A percentile compares a stretch with the other conserved stretches of the same genome.
phyloP scores from a whole-genome alignment of 2,797 vertebrate species.

The Falco columbarius region DNA sequence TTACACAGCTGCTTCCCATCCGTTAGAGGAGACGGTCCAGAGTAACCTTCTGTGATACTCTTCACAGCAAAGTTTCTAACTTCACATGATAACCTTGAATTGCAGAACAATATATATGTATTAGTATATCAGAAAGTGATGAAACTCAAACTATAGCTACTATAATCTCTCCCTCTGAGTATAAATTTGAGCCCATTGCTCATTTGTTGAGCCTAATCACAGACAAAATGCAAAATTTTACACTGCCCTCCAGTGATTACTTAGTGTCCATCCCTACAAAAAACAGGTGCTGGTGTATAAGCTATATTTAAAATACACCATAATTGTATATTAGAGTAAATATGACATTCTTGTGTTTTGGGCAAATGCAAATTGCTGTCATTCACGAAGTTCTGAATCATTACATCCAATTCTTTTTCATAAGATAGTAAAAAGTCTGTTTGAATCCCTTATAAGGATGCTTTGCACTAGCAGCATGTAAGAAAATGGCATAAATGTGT shows the following conservation, averaged over 20 bases:
- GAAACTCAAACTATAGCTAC: neutral
- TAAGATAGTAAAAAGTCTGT: neutral
- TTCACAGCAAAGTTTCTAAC: neutral
- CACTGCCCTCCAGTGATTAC: neutral
- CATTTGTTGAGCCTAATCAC: neutral
- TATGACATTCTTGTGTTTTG: neutral
- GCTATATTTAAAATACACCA: neutral
- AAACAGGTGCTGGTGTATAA: neutral
- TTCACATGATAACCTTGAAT: neutral
- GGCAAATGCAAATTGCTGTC: neutral
- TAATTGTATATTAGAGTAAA: neutral
- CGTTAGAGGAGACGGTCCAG: neutral
- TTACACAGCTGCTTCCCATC: neutral
- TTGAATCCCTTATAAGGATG: neutral
- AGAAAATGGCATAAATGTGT: neutral
- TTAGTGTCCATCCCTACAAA: neutral
- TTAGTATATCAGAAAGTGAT: neutral
- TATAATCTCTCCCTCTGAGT: neutral
- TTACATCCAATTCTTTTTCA: neutral
- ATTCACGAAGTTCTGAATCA: neutral
- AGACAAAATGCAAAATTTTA: neutral
- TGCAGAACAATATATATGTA: neutral
- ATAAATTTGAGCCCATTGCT: neutral
- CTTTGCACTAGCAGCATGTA: neutral
- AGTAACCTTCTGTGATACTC: neutral